These are phyloP conservation scores for Chirona hameri DNA, from an alignment of 2,888 invertebrate species.

Conservation along the genomic window DNA sequence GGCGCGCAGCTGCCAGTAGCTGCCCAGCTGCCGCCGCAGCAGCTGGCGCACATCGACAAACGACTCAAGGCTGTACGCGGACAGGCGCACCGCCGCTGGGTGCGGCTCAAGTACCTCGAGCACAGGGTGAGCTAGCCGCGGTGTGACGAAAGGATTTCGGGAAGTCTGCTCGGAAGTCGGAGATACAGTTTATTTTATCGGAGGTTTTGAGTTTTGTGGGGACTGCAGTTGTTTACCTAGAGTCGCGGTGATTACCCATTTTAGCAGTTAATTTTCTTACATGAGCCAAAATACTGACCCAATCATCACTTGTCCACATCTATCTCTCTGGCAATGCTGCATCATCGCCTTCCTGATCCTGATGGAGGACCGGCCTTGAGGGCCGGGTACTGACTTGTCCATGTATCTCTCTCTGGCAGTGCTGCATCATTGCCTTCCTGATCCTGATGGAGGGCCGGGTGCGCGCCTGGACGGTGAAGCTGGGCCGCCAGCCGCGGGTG, in stretches of 20 bases:
- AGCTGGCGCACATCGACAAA: conserved; percentile 74
- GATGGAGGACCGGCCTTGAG: neutral
- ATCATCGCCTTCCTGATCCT: conserved; percentile 68
- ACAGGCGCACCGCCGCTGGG: conserved; percentile 74
- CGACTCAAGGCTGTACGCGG: conserved; percentile 70
- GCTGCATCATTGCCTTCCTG: conserved; percentile 87
- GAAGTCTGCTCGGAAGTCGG: too few relatives aligned
- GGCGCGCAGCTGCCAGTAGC: conserved; percentile 66
- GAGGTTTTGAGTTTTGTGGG: neutral
- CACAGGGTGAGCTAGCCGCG: conserved; percentile 60
- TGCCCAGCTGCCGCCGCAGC: conserved; percentile 68
- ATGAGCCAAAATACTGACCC: too few relatives aligned
- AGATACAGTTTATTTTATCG: neutral
- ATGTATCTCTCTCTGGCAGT: conserved; percentile 49
- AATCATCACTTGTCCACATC: neutral
- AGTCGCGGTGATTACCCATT: too few relatives aligned
- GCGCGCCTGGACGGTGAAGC: conserved; percentile 83
- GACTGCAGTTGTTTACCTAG: too few relatives aligned
- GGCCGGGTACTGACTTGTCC: neutral
- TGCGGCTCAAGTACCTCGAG: conserved; percentile 82
- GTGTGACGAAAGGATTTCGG: neutral
- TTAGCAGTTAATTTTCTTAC: too few relatives aligned
- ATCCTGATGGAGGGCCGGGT: conserved; percentile 85
- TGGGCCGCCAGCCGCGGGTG: conserved; percentile 76
- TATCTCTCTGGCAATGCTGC: conserved; percentile 61